Conservation (phyloP, 1,140 invertebrate species). For the Grapholita molesta region DNA sequence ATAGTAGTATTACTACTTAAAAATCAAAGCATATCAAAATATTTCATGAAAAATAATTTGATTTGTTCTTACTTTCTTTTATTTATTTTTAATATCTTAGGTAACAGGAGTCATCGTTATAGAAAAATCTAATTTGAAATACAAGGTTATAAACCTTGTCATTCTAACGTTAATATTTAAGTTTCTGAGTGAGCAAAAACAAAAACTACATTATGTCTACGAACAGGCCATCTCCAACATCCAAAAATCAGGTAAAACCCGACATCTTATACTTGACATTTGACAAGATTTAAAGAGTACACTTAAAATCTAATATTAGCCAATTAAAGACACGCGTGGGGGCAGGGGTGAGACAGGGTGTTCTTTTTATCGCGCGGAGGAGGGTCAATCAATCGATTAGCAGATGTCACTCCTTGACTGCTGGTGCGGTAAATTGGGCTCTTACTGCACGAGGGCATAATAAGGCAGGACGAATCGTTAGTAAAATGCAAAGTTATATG, state of each 20-base stretch:
- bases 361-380: slow-evolving; percentile 60
- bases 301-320: slow-evolving; percentile 15
- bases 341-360: slow-evolving; percentile 36
- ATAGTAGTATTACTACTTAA: too few relatives aligned
- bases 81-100: too few relatives aligned
- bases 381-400: slow-evolving; percentile 74
- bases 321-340: slow-evolving; percentile 40
- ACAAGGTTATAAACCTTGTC: too few relatives aligned
- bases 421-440: slow-evolving; percentile 69
- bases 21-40: too few relatives aligned
- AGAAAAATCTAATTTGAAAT: too few relatives aligned
- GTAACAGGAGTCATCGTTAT: too few relatives aligned
- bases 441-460: slow-evolving; percentile 49
- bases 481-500: slow-evolving; percentile 1
- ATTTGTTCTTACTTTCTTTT: too few relatives aligned
- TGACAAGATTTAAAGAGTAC: background rate
- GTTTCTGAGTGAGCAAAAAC: too few relatives aligned
- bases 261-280: background rate
- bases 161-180: too few relatives aligned
- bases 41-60: too few relatives aligned
- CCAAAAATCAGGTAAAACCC: background rate
- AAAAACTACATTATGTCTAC: too few relatives aligned
- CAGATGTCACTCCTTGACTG: slow-evolving; percentile 70
- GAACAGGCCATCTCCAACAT: too few relatives aligned
- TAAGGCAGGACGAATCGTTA: slow-evolving; percentile 30